Percentiles rank a stretch among this genome's conserved stretches.
These are phyloP conservation scores for Eilema sororculum DNA, from an alignment of 2,888 invertebrate genomes.

Conservation along the genomic window DNA sequence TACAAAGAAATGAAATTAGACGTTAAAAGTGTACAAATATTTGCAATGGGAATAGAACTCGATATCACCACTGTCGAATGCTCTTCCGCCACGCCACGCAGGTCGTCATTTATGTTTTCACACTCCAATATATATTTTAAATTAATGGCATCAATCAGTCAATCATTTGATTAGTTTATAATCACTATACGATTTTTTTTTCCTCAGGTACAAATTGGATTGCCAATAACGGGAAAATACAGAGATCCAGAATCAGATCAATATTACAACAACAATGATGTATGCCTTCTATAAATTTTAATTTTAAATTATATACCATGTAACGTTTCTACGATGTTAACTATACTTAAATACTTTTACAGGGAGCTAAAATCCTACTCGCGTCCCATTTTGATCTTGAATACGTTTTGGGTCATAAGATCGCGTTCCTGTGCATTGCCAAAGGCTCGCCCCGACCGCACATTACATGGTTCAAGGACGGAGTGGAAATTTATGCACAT, in stretches of 20 bases:
- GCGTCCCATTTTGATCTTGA: conserved; percentile 97
- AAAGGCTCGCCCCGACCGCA: conserved; percentile 96
- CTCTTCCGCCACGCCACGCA: not conserved
- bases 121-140: not conserved
- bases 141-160: not conserved
- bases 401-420: conserved; percentile 97
- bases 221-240: conserved; percentile 96
- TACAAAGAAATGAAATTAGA: not conserved
- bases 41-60: not conserved
- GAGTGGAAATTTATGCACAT: conserved; percentile 96
- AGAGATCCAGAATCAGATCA: conserved; percentile 96
- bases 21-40: no score
- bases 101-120: not conserved
- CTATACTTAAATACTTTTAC: conserved; percentile 22
- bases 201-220: conserved; percentile 92
- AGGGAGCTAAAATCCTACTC: conserved; percentile 96
- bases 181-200: conserved; percentile 6
- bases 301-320: not conserved
- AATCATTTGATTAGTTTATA: not conserved
- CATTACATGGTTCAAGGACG: conserved; percentile 98
- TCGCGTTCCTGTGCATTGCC: conserved; percentile 96
- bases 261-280: conserved; percentile 96
- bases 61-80: not conserved
- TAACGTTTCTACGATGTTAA: not conserved
- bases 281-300: conserved; percentile 80